Conservation (phyloP, 1,140 invertebrate genomes). For the Danaus melanippus region DNA sequence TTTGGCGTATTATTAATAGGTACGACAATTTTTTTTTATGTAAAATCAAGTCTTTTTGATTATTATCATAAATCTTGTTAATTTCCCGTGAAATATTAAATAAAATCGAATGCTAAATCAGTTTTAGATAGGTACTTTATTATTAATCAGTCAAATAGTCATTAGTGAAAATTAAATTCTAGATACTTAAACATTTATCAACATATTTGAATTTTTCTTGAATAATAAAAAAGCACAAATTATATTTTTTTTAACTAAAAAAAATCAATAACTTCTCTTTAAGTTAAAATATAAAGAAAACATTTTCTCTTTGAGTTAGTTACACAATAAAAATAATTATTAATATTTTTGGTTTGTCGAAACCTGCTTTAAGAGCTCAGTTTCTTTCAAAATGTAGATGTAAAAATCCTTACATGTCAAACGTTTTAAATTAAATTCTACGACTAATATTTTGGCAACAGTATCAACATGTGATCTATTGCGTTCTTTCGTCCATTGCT, state of each 20-base stretch:
- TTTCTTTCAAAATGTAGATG: slow-evolving; percentile 7
- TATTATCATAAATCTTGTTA: too few relatives aligned
- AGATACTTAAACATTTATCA: slow-evolving; percentile 4
- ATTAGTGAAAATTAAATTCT: background rate
- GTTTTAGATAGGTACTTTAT: slow-evolving; percentile 7
- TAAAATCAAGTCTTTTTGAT: background rate
- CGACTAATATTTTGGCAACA: slow-evolving; percentile 1
- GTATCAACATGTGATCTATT: too few relatives aligned
- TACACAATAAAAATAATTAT: slow-evolving; percentile 7
- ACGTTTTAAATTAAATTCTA: background rate
- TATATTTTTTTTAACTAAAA: too few relatives aligned
- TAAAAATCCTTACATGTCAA: slow-evolving; percentile 3
- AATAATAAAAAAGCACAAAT: too few relatives aligned
- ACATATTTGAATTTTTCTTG: slow-evolving; percentile 2
- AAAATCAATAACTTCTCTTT: too few relatives aligned
- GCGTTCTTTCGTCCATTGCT: background rate
- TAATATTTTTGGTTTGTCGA: slow-evolving; percentile 9
- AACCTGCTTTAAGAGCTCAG: slow-evolving; percentile 8
- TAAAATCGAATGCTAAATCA: slow-evolving; percentile 2
- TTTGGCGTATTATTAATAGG: too few relatives aligned
- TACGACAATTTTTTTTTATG: too few relatives aligned
- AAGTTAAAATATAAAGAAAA: too few relatives aligned
- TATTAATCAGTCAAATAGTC: slow-evolving; percentile 7
- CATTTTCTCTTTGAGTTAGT: too few relatives aligned
- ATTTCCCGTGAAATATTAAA: background rate